A percentile compares a stretch with the other conserved stretches of the same genome.
phyloP scores from a whole-genome alignment of 2,113 vertebrate species.

The Scomber japonicus region DNA sequence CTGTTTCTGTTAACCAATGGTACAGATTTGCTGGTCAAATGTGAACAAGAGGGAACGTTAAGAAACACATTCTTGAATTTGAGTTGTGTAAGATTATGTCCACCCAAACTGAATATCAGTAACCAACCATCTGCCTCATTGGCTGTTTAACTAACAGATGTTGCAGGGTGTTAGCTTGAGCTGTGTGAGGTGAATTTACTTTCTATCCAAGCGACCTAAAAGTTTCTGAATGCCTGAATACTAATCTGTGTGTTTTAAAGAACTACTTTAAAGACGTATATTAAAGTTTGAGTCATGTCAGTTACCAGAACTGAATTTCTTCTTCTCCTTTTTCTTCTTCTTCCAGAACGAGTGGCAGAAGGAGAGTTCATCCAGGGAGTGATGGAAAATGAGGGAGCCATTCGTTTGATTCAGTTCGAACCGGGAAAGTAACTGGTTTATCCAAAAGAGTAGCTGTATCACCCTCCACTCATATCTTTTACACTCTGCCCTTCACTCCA shows the following conservation, averaged over 20 bases:
- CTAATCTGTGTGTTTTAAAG: too few relatives aligned
- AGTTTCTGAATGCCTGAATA: too few relatives aligned
- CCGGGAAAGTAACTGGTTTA: constrained; percentile 46
- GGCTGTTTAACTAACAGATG: background rate
- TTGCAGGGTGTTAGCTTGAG: too few relatives aligned
- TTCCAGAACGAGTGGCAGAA: constrained; percentile 76
- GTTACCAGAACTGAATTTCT: background rate
- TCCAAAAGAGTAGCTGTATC: background rate
- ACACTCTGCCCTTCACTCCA: background rate
- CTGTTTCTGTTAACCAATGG: too few relatives aligned
- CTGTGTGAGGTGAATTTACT: too few relatives aligned
- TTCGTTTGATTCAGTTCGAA: constrained; percentile 80
- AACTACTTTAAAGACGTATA: background rate
- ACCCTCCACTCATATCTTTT: background rate
- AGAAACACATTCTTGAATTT: too few relatives aligned
- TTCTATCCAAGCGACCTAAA: too few relatives aligned
- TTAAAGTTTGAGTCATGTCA: background rate
- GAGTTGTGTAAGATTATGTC: too few relatives aligned
- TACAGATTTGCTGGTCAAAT: too few relatives aligned
- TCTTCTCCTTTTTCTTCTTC: background rate
- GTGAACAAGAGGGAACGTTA: too few relatives aligned
- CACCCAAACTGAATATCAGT: background rate
- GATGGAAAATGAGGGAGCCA: constrained; percentile 66
- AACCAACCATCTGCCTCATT: background rate
- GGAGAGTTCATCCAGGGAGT: constrained; percentile 80